A percentile compares a stretch with the other conserved stretches of the same genome.
These are phyloP conservation scores for Xiphophorus hellerii DNA, from an alignment of 2,113 vertebrate genomes.

Conservation along the genomic window DNA sequence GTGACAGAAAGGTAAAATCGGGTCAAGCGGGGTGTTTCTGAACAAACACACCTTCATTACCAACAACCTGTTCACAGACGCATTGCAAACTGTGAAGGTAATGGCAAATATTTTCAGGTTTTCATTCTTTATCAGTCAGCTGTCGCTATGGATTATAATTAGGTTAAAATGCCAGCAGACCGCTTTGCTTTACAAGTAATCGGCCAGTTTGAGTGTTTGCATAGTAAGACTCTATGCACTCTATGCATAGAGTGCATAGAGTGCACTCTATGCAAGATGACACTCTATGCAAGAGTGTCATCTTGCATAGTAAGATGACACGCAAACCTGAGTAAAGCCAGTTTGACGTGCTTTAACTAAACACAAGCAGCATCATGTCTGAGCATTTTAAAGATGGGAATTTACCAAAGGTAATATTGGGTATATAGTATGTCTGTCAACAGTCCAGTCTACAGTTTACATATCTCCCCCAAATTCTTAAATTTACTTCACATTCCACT, in stretches of 20 bases:
- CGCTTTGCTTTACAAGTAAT: neutral
- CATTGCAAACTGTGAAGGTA: too few relatives aligned
- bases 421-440: too few relatives aligned
- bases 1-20: constrained; percentile 8
- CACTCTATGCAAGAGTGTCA: too few relatives aligned
- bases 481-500: neutral
- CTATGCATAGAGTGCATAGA: too few relatives aligned
- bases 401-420: too few relatives aligned
- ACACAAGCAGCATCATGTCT: neutral
- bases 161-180: neutral
- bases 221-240: too few relatives aligned
- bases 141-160: too few relatives aligned
- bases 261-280: fast-evolving
- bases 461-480: too few relatives aligned
- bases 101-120: too few relatives aligned
- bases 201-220: neutral
- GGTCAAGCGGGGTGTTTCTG: constrained; percentile 34
- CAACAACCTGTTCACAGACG: neutral
- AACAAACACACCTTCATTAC: constrained; percentile 52
- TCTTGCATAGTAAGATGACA: too few relatives aligned
- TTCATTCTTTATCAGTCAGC: too few relatives aligned
- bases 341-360: neutral
- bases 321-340: neutral
- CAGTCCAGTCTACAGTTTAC: too few relatives aligned
- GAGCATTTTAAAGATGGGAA: neutral